Evolutionary conservation across 2,113 vertebrate species (phyloP).

Genomic region (Benitochromis conjunctus): DNA sequence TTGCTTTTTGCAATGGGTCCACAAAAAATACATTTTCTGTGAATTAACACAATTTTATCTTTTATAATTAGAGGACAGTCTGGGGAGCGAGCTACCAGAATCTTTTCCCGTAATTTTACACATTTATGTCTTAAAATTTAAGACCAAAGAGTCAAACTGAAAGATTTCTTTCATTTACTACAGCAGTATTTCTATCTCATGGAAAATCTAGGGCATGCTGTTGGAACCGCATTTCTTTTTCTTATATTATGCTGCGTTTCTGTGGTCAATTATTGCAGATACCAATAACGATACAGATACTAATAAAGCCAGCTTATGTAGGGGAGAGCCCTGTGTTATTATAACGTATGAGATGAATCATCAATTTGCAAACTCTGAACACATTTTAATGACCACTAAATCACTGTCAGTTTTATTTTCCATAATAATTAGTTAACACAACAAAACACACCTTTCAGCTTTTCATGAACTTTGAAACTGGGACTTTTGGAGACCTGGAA

Average conservation of each 20-base stretch:
- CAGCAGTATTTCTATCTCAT: background rate
- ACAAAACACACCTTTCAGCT: fast-evolving
- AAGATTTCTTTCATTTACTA: background rate
- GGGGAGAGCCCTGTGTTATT: fast-evolving
- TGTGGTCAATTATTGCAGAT: background rate
- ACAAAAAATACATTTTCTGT: too few relatives aligned
- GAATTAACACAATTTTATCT: background rate
- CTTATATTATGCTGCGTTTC: background rate
- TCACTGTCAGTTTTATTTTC: background rate
- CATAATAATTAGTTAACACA: background rate
- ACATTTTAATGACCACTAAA: fast-evolving
- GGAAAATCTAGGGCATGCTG: fast-evolving
- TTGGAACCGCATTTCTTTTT: fast-evolving
- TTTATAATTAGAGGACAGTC: background rate
- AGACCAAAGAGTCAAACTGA: background rate
- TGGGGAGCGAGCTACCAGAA: background rate
- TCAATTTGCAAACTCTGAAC: background rate
- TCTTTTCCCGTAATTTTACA: background rate
- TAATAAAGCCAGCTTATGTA: fast-evolving
- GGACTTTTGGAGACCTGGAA: background rate
- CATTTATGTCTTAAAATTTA: background rate
- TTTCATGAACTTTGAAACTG: background rate
- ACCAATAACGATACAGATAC: background rate
- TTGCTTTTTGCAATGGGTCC: too few relatives aligned
- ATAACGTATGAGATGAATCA: background rate